Evolutionary conservation across 2,797 vertebrate species (phyloP).

Genomic region (Acridotheres tristis): DNA sequence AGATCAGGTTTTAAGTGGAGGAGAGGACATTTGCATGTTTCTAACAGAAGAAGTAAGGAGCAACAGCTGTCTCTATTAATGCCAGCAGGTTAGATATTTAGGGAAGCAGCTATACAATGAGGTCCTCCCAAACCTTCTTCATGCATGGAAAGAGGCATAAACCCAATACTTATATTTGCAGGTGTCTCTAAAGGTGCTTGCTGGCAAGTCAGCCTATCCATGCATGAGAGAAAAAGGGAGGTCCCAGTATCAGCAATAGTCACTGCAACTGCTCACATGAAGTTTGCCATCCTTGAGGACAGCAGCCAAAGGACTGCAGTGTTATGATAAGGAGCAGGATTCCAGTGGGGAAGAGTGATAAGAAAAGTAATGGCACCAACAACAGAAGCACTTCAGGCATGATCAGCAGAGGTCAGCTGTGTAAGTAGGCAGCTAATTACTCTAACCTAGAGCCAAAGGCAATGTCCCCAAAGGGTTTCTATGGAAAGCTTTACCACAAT

Average conservation of each 20-base stretch:
- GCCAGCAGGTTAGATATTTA: neutral
- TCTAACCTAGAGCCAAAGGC: neutral
- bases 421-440: neutral
- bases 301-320: neutral
- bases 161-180: neutral
- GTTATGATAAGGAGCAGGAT: neutral
- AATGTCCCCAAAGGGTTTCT: neutral
- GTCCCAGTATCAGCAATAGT: neutral
- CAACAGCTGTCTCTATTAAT: neutral
- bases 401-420: neutral
- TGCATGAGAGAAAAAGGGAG: accelerated
- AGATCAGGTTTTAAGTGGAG: slow-evolving; percentile 13
- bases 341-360: neutral
- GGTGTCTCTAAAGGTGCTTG: neutral
- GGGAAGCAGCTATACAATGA: neutral
- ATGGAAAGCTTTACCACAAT: neutral
- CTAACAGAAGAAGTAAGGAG: neutral
- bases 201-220: neutral
- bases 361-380: neutral
- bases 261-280: neutral
- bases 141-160: neutral
- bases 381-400: neutral
- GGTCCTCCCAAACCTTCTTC: neutral
- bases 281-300: neutral
- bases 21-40: neutral